Evolutionary conservation across 2,888 invertebrate species (phyloP).

Genomic region (Amitus sp.): DNA sequence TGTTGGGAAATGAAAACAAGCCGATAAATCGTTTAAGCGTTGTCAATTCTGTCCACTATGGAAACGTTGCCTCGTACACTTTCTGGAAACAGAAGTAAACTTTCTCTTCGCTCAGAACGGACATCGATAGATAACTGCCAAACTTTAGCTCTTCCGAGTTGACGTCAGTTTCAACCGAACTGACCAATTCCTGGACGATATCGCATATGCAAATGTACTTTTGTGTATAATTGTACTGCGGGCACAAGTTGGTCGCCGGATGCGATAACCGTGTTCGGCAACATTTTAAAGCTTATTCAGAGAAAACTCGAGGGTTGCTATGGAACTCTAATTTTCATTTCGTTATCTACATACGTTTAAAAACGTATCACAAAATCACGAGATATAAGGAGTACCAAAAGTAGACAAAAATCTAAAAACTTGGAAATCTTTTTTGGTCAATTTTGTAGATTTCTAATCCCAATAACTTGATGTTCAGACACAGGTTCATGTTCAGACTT

Average conservation of each 20-base stretch:
- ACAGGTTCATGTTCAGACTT: too few relatives aligned
- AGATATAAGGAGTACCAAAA: too few relatives aligned
- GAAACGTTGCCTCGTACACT: constrained; percentile 44
- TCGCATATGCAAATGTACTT: constrained; percentile 26
- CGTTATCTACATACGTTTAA: too few relatives aligned
- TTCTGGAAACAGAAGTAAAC: constrained; percentile 53
- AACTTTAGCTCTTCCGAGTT: constrained; percentile 45
- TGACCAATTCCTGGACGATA: constrained; percentile 45
- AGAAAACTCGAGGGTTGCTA: too few relatives aligned
- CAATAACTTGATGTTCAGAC: too few relatives aligned
- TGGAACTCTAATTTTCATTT: too few relatives aligned
- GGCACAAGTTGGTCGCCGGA: constrained; percentile 32
- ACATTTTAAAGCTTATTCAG: too few relatives aligned
- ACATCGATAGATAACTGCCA: constrained; percentile 47
- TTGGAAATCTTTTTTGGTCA: too few relatives aligned
- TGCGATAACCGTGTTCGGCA: constrained; percentile 32
- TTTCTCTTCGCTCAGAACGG: constrained; percentile 42
- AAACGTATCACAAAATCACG: too few relatives aligned
- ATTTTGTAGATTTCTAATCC: too few relatives aligned
- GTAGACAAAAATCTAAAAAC: too few relatives aligned
- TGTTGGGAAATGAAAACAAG: constrained; percentile 31
- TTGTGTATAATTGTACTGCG: constrained; percentile 15
- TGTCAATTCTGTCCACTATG: constrained; percentile 39
- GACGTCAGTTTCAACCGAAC: constrained; percentile 38
- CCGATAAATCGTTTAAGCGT: constrained; percentile 39